phyloP scores from a whole-genome alignment of 2,888 invertebrate species.

The Parnassius mnemosyne region DNA sequence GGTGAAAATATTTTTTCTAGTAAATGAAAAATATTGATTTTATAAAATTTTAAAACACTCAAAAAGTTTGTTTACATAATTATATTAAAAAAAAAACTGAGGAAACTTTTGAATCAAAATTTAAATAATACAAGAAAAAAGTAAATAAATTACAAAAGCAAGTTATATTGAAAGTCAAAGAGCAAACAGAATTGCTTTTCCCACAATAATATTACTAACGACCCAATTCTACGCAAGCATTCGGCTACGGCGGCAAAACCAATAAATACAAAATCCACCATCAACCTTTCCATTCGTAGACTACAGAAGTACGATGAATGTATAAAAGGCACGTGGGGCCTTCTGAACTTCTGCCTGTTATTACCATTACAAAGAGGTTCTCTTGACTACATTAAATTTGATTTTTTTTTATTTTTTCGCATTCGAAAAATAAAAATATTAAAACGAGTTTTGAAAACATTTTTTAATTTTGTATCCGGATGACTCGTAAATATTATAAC shows the following conservation, averaged over 20 bases:
- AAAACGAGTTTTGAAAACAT: too few species aligned
- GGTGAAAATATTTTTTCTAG: too few species aligned
- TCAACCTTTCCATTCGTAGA: constrained; percentile 59
- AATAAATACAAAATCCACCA: constrained; percentile 75
- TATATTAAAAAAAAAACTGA: too few species aligned
- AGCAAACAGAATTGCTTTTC: constrained; percentile 75
- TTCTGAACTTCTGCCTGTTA: constrained; percentile 53
- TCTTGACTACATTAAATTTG: neutral
- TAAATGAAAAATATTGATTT: too few species aligned
- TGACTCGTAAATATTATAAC: too few species aligned
- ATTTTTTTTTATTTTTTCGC: too few species aligned
- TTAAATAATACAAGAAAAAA: constrained; percentile 33
- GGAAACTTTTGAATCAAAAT: too few species aligned
- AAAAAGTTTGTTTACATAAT: too few species aligned
- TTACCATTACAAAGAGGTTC: constrained; percentile 18
- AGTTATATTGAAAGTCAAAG: constrained; percentile 73
- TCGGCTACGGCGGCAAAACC: constrained; percentile 69
- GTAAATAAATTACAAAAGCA: constrained; percentile 73
- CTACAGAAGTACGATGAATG: constrained; percentile 56
- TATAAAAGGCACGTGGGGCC: constrained; percentile 57
- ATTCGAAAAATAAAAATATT: too few species aligned
- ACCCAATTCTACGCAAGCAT: constrained; percentile 76
- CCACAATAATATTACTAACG: constrained; percentile 79
- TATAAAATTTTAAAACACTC: too few species aligned
- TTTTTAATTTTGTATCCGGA: too few species aligned